Conservation (phyloP, 2,888 invertebrate species). For the Myathropa florea region DNA sequence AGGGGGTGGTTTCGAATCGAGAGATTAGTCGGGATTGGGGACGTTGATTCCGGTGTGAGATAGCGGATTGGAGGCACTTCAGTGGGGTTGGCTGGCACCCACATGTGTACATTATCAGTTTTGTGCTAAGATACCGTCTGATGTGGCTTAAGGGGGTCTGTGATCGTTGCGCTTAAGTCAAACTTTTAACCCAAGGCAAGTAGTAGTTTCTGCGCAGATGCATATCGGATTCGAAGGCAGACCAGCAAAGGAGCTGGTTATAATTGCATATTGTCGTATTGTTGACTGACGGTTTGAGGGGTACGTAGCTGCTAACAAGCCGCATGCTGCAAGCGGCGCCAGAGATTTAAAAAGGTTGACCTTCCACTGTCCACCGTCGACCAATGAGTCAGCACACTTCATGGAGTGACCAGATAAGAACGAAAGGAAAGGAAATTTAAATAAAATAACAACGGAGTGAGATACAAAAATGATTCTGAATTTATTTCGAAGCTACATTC, state of each 20-base stretch:
- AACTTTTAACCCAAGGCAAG: background rate
- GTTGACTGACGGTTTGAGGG: background rate
- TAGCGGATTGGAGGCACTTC: background rate
- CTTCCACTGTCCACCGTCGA: background rate
- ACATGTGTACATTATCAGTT: background rate
- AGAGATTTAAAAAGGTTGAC: background rate
- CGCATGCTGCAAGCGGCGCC: background rate
- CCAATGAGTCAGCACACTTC: background rate
- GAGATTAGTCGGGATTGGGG: background rate
- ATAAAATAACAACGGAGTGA: no score
- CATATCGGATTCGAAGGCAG: background rate
- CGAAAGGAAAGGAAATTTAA: no score
- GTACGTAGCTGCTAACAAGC: background rate
- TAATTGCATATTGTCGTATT: background rate
- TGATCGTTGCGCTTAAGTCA: background rate
- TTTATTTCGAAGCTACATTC: no score
- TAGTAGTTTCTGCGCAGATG: background rate
- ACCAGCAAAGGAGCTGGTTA: background rate
- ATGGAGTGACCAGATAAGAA: background rate
- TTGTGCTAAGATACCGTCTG: background rate
- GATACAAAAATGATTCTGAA: no score
- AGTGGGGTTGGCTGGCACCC: background rate
- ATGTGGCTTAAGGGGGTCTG: background rate
- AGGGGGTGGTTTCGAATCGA: background rate
- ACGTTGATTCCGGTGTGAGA: background rate